These are phyloP conservation scores for Gymnobelideus leadbeateri DNA, from an alignment of 2,113 vertebrate species.

Conservation along the genomic window DNA sequence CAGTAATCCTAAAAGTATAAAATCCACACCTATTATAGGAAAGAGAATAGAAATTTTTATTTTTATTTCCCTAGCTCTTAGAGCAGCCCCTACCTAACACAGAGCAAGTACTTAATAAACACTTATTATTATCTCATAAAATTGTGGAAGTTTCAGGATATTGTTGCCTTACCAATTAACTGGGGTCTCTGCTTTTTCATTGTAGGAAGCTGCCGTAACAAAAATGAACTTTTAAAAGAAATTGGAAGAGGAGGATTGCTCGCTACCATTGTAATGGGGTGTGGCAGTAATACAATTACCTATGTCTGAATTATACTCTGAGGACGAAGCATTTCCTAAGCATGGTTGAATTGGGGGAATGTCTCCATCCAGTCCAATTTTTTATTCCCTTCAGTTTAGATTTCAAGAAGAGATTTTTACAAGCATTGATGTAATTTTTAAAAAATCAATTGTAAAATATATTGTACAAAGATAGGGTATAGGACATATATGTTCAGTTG, in stretches of 20 bases:
- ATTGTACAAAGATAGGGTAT: slow-evolving; percentile 6
- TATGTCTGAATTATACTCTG: slow-evolving; percentile 70
- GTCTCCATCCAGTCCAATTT: not conserved
- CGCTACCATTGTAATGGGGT: slow-evolving; percentile 62
- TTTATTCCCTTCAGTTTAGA: slow-evolving; percentile 26
- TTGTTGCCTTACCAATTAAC: slow-evolving; percentile 59
- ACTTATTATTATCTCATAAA: not conserved
- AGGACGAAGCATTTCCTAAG: slow-evolving; percentile 73
- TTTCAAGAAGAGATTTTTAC: slow-evolving; percentile 32
- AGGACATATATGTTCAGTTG: not conserved
- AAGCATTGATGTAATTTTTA: slow-evolving; percentile 40
- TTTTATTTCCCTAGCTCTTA: not conserved
- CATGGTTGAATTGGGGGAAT: slow-evolving; percentile 65
- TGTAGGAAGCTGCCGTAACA: slow-evolving; percentile 85
- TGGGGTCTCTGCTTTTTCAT: slow-evolving; percentile 75
- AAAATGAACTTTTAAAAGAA: slow-evolving; percentile 57
- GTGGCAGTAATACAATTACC: slow-evolving; percentile 70
- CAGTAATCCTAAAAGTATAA: not conserved
- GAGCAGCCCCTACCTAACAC: not conserved
- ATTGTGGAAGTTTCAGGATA: not conserved
- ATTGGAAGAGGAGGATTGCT: slow-evolving; percentile 75
- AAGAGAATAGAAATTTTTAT: not conserved
- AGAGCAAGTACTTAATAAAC: not conserved
- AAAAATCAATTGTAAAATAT: slow-evolving; percentile 15
- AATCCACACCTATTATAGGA: not conserved